Evolutionary conservation across 2,888 invertebrate species (phyloP).

Genomic region (Papilio demoleus): DNA sequence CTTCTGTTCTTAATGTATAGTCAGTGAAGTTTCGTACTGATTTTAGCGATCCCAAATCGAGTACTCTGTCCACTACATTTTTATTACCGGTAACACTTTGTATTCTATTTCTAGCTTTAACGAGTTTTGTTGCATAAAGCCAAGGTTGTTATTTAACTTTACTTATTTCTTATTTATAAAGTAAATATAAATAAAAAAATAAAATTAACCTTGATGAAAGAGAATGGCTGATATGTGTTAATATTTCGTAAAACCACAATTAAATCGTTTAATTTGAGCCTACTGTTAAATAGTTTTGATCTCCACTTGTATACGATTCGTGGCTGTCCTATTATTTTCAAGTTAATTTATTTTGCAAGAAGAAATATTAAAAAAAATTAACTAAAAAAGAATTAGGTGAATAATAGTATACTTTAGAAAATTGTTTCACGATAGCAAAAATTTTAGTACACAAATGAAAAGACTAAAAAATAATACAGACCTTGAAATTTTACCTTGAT

Average conservation of each 20-base stretch:
- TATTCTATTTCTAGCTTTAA: slow-evolving; percentile 61
- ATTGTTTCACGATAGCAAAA: too few species aligned
- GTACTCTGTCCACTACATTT: slow-evolving; percentile 59
- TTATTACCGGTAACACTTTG: slow-evolving; percentile 55
- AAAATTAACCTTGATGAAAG: slow-evolving; percentile 9
- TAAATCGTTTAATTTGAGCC: neutral
- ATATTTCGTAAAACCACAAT: neutral
- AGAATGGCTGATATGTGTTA: neutral
- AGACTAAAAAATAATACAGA: too few species aligned
- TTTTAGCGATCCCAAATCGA: slow-evolving; percentile 55
- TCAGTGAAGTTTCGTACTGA: slow-evolving; percentile 84
- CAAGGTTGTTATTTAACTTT: slow-evolving; percentile 52
- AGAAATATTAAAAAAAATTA: too few species aligned
- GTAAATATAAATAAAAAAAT: slow-evolving; percentile 4
- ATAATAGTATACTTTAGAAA: too few species aligned
- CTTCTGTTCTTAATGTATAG: slow-evolving; percentile 75
- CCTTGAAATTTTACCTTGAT: too few species aligned
- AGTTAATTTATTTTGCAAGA: too few species aligned
- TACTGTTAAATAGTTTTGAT: slow-evolving; percentile 44
- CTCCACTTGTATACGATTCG: too few species aligned
- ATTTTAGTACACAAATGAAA: too few species aligned
- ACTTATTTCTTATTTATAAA: neutral
- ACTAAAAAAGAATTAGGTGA: too few species aligned
- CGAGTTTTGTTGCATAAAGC: slow-evolving; percentile 18
- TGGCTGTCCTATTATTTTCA: too few species aligned